These are phyloP conservation scores for Muscina levida DNA, from an alignment of 2,888 invertebrate species.

Conservation along the genomic window DNA sequence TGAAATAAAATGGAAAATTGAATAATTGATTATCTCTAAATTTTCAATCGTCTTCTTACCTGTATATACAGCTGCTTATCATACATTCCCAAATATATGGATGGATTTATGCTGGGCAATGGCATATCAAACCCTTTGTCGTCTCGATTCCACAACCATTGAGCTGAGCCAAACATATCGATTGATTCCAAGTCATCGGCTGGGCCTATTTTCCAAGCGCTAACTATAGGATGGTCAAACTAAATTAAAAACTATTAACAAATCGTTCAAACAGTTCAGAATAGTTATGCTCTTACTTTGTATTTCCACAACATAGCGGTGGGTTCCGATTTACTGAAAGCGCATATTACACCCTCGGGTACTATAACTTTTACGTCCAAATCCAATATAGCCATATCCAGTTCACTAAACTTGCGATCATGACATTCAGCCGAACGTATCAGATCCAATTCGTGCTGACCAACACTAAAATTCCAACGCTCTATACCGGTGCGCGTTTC, in stretches of 20 bases:
- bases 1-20: conserved; percentile 31
- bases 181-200: conserved; percentile 85
- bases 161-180: conserved; percentile 86
- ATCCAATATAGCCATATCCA: conserved; percentile 77
- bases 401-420: conserved; percentile 71
- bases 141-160: conserved; percentile 80
- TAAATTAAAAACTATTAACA: conserved; percentile 73
- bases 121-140: conserved; percentile 75
- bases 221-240: conserved; percentile 91
- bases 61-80: conserved; percentile 85
- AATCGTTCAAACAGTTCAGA: background rate
- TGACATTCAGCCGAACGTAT: conserved; percentile 81
- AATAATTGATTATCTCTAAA: background rate
- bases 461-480: conserved; percentile 98
- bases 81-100: conserved; percentile 92
- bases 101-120: conserved; percentile 81
- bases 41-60: conserved; percentile 64
- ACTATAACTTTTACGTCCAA: conserved; percentile 85
- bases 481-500: conserved; percentile 92
- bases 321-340: conserved; percentile 83
- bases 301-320: conserved; percentile 86
- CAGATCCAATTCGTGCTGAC: conserved; percentile 89
- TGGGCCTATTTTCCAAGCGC: conserved; percentile 89
- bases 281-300: conserved; percentile 81
- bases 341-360: conserved; percentile 87